These are phyloP conservation scores for Cossypha polioptera DNA, from an alignment of 2,797 vertebrate species.

Conservation along the genomic window DNA sequence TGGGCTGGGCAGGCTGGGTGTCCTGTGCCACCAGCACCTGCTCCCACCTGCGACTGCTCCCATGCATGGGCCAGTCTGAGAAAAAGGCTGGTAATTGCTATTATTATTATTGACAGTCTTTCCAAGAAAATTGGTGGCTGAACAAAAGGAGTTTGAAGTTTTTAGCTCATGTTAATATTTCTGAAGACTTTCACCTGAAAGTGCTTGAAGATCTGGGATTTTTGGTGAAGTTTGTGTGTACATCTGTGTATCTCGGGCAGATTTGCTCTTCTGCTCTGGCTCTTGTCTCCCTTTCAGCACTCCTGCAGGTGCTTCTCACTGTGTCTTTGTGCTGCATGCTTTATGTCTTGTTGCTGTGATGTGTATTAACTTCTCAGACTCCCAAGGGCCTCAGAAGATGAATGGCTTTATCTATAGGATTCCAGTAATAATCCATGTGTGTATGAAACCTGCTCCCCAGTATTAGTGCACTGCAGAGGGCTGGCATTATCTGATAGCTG, in stretches of 20 bases:
- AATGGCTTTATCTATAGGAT: conserved; percentile 38
- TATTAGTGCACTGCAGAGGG: neutral
- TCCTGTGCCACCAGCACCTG: neutral
- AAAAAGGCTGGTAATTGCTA: neutral
- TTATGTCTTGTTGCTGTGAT: conserved; percentile 1
- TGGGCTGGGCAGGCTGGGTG: neutral
- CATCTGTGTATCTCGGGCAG: neutral
- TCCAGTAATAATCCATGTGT: conserved; percentile 49
- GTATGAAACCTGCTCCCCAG: neutral
- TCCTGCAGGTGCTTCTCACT: neutral
- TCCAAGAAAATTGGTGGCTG: neutral
- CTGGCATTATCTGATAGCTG: neutral
- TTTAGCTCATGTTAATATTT: neutral
- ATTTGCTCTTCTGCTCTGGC: neutral
- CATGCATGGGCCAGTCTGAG: fast-evolving
- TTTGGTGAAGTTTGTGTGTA: neutral
- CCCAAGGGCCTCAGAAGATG: conserved; percentile 5
- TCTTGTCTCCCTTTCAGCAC: neutral
- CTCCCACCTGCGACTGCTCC: neutral
- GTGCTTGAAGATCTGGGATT: neutral
- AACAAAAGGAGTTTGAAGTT: neutral
- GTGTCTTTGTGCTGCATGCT: neutral
- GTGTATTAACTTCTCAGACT: neutral
- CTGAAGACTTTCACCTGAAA: neutral
- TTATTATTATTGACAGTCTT: fast-evolving